Evolutionary conservation across 2,113 vertebrate genomes (phyloP).

Genomic region (rabbit (Oryctolagus cuniculus)): DNA sequence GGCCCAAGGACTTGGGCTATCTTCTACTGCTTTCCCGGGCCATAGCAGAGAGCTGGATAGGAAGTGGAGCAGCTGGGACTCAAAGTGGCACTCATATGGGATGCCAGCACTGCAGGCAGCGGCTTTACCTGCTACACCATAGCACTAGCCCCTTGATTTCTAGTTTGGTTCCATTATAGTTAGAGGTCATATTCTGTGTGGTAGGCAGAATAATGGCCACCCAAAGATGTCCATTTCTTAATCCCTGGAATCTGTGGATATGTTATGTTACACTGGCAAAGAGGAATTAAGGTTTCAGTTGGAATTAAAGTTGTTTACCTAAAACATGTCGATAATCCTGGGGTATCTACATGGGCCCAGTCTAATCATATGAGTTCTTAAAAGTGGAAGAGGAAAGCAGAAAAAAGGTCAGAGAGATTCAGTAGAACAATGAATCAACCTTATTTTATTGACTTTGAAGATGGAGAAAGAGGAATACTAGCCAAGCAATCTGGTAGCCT

Average conservation of each 20-base stretch:
- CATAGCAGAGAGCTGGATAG: no score
- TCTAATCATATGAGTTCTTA: slow-evolving; percentile 2
- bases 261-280: not conserved
- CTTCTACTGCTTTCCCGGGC: no score
- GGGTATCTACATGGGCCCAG: not conserved
- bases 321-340: slow-evolving; percentile 4
- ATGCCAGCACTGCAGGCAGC: no score
- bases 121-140: no score
- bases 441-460: not conserved
- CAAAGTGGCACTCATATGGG: no score
- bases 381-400: not conserved
- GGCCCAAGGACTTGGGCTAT: no score
- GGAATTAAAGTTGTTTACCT: not conserved
- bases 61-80: no score
- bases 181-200: not conserved
- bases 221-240: not conserved
- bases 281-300: not conserved
- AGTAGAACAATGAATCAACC: not conserved
- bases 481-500: not conserved
- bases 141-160: not conserved
- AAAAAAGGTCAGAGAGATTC: not conserved
- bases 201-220: not conserved
- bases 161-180: not conserved
- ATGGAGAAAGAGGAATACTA: not conserved
- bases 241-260: not conserved